Percentiles rank a stretch among this genome's conserved stretches.
phyloP scores from a whole-genome alignment of 1,140 invertebrate species.

The Prorops nasuta region DNA sequence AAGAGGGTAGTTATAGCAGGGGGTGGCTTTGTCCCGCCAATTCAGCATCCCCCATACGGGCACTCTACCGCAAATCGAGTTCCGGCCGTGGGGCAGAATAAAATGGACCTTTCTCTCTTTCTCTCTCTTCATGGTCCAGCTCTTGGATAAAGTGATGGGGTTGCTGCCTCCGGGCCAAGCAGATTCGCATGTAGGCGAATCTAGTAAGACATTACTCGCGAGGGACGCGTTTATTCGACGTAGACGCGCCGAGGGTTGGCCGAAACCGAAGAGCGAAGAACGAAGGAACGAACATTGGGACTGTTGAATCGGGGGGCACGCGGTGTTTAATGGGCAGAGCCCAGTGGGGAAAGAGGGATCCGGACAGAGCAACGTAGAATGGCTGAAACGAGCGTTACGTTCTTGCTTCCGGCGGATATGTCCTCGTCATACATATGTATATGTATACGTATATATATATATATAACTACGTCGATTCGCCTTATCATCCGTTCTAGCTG shows the following conservation, averaged over 20 bases:
- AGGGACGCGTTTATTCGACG: constrained; percentile 39
- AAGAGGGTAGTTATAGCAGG: not conserved
- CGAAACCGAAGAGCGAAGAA: too few relatives aligned
- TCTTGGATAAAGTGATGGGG: not conserved
- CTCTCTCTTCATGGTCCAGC: not conserved
- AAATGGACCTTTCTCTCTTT: constrained; percentile 33
- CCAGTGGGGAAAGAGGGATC: not conserved
- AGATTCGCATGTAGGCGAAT: constrained; percentile 37
- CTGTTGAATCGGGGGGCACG: too few relatives aligned
- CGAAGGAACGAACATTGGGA: too few relatives aligned
- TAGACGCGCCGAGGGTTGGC: too few relatives aligned
- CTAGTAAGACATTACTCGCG: constrained; percentile 47
- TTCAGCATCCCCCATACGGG: constrained; percentile 47
- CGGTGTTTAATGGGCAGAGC: constrained; percentile 3
- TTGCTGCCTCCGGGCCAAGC: constrained; percentile 20
- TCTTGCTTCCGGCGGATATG: too few relatives aligned
- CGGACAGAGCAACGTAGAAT: too few relatives aligned
- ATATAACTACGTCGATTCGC: too few relatives aligned
- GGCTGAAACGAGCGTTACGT: too few relatives aligned
- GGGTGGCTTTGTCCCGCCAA: constrained; percentile 39
- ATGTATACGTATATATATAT: too few relatives aligned
- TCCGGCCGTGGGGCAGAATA: constrained; percentile 41
- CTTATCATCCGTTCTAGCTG: too few relatives aligned
- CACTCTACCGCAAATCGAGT: constrained; percentile 49
- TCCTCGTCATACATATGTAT: too few relatives aligned